Evolutionary conservation across 2,888 invertebrate species (phyloP).

Genomic region (Nezara viridula): DNA sequence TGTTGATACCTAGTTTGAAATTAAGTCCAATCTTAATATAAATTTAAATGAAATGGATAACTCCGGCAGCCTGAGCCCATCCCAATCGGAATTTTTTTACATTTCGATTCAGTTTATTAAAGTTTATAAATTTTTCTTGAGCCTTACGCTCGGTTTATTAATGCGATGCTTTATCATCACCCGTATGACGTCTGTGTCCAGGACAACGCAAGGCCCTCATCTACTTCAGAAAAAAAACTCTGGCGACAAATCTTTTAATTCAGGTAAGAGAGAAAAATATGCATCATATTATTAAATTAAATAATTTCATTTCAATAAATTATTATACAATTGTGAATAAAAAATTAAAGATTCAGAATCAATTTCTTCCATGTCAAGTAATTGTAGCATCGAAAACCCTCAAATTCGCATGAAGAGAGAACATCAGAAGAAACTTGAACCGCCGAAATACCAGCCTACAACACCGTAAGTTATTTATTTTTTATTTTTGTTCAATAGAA

Average conservation of each 20-base stretch:
- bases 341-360: slow-evolving; percentile 38
- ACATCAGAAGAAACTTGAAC: not conserved
- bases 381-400: not conserved
- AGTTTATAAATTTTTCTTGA: not conserved
- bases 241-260: not conserved
- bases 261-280: slow-evolving; percentile 16
- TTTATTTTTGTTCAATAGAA: not conserved
- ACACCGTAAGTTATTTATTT: not conserved
- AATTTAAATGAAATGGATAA: not conserved
- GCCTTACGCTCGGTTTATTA: not conserved
- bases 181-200: not conserved
- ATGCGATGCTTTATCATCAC: not conserved
- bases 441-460: not conserved
- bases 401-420: not conserved
- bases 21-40: not conserved
- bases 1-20: not conserved
- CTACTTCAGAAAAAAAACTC: not conserved
- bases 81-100: not conserved
- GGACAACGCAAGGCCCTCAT: not conserved
- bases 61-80: not conserved
- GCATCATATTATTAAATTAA: not conserved
- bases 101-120: not conserved
- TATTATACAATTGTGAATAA: not conserved
- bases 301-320: not conserved
- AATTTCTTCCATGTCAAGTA: slow-evolving; percentile 38